These are phyloP conservation scores for Lindbergichthys nudifrons DNA, from an alignment of 2,797 vertebrate genomes.

Conservation along the genomic window DNA sequence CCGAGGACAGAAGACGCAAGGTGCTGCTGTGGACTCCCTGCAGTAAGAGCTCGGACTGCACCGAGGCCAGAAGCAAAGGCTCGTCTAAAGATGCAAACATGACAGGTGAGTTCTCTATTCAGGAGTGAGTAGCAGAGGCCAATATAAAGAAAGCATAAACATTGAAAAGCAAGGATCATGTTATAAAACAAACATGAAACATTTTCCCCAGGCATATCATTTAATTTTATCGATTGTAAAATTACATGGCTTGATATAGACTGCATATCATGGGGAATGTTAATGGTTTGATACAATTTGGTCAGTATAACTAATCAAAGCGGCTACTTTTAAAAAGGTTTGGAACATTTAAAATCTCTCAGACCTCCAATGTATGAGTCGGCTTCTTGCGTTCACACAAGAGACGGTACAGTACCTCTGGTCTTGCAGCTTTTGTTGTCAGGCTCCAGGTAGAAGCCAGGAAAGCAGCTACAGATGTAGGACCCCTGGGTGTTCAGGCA, in stretches of 20 bases:
- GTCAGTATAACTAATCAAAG: too few species aligned
- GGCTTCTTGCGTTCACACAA: background rate
- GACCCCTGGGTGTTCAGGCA: constrained; percentile 88
- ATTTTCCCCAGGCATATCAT: background rate
- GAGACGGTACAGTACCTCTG: constrained; percentile 73
- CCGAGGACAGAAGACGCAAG: constrained; percentile 80
- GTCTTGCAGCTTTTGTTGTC: constrained; percentile 89
- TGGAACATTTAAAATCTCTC: too few species aligned
- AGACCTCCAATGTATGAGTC: too few species aligned
- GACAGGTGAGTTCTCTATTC: background rate
- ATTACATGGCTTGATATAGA: background rate
- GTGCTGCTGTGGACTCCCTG: constrained; percentile 84
- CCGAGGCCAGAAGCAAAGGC: constrained; percentile 87
- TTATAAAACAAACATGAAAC: background rate
- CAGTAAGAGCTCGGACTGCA: constrained; percentile 88
- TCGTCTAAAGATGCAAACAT: constrained; percentile 80
- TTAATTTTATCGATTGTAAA: background rate
- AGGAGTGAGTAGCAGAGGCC: background rate
- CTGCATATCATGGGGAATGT: background rate
- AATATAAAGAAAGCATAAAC: background rate
- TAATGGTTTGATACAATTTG: too few species aligned
- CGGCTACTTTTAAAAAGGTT: too few species aligned
- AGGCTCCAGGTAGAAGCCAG: constrained; percentile 88
- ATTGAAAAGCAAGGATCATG: background rate
- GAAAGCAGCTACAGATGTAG: constrained; percentile 86